Base-by-base conservation (phyloP, 2,113 vertebrate genomes). In the Apodemus sylvaticus region DNA sequence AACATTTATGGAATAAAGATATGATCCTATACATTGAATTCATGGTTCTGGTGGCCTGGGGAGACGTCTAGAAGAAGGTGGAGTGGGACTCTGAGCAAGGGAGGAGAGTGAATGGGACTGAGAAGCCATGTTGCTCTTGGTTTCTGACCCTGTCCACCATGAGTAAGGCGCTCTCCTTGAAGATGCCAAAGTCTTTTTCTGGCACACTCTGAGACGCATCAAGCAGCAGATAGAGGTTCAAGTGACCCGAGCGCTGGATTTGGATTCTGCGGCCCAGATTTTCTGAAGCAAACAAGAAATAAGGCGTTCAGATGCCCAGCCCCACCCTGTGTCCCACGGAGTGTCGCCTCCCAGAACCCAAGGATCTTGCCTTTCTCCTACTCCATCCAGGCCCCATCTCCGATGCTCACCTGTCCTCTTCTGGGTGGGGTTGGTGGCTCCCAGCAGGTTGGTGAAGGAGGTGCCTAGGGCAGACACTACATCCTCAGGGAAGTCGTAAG, bases 161-260 rank as follows among this genome's bases (percentile, higher is more conserved):
- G 76, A 88, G 89, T 20, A 76, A 39, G 31, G 98, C 98, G 19
- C 99, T 98, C 0, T 95, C 0, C 94, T 98, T 99, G 95, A 99
- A 98, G 42, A 85, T 24, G 0, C 93, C 1, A 87, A 99, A 99
- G 45, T 98, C 91, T 0, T 96, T 0, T 66, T 94, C 7, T 0
- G 13, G 39, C 92, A 99, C 99, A 62, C 99, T 99, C 93, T 99
- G 98, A 3, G 99, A 99, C 0, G 98, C 98, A 88, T 99, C 99
- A 95, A 99, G 94, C n/a, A 99, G 98, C 93, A 99, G 98, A 91
- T 99, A 99, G 64, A 99, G 73, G 53, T 99, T 98, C 94, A 99
- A 98, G 16, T 98, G 98, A 48, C 98, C 98, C 0, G 98, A 98
- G 12, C 88, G 94, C 90, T 97, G 96, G 76, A 99, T 97, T 16